Evolutionary conservation across 2,113 vertebrate genomes (phyloP), one percentile per base, ranked within the genome.

Genomic region (Rhizomys pruinosus): DNA sequence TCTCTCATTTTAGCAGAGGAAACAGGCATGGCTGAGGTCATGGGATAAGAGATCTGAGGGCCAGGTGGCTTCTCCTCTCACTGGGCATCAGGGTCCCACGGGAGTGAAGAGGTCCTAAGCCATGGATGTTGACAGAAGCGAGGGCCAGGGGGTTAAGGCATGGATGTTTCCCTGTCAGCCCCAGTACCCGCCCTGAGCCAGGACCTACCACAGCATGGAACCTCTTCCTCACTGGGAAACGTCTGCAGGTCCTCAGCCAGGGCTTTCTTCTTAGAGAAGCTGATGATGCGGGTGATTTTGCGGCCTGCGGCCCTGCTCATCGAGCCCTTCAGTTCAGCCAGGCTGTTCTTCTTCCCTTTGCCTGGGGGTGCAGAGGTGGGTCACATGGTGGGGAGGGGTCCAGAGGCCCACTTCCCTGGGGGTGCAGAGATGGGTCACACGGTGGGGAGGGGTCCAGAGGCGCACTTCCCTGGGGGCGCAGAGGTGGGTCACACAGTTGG

Each of bases 281-380:
- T 99, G 97, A 99, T 99, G 97, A 99, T 99, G 72, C 99, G 99
- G 92, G 98, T 99, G 98, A 99, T 99, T 97, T 99, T 99, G 95
- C 98, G 99, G 73, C 99, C 99, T 0, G 99, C 99, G 0, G 98
- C 99, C 66, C 99, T 98, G 97, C 99, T 99, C 98, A 99, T 98
- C 0, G 99, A 99, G 63, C 99, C 99, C 57, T 99, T 99, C 95
- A 99, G 98, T 93, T 99, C 99, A 1, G 99, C 99, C 96, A 99
- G 98, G 0, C 99, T 98, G 0, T 99, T 98, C 57, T 98, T 99
- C 97, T 99, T 99, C 91, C 97, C 98, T 96, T 99, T 99, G 57
- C 97, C 99, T 99, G 97, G 34, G 9, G 17, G 64, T 25, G 15
- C 11, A 86, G 80, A 79, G 27, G 92, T 6, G 74, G 32, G 23